Evolutionary conservation across 2,888 invertebrate genomes (phyloP).

Genomic region (Lordiphosa fenestrarum): DNA sequence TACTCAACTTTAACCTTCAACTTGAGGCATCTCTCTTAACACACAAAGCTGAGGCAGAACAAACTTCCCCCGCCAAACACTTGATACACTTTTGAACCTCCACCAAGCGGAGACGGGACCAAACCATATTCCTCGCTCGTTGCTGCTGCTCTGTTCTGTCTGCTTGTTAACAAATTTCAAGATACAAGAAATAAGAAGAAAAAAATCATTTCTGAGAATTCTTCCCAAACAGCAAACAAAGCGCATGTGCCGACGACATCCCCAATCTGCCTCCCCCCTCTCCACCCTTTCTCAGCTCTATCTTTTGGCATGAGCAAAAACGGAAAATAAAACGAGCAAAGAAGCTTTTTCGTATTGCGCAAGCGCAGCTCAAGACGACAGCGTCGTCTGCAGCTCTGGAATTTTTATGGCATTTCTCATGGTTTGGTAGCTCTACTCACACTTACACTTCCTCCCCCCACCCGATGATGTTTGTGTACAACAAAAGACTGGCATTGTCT

Average conservation of each 20-base stretch:
- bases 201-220: slow-evolving; percentile 68
- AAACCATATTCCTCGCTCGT: slow-evolving; percentile 28
- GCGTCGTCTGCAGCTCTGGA: slow-evolving; percentile 34
- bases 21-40: slow-evolving; percentile 45
- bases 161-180: slow-evolving; percentile 68
- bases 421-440: slow-evolving; percentile 26
- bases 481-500: slow-evolving; percentile 70
- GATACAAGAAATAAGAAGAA: slow-evolving; percentile 33
- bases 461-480: slow-evolving; percentile 24
- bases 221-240: slow-evolving; percentile 36
- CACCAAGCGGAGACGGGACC: slow-evolving; percentile 4
- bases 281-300: slow-evolving; percentile 2
- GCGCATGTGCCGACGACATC: slow-evolving; percentile 36
- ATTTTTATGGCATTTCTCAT: slow-evolving; percentile 69
- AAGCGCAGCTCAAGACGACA: slow-evolving; percentile 46
- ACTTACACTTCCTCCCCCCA: slow-evolving; percentile 30
- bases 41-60: slow-evolving; percentile 21
- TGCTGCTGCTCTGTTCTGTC: slow-evolving; percentile 22
- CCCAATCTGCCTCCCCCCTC: background rate
- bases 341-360: slow-evolving; percentile 59
- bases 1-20: slow-evolving; percentile 68
- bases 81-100: slow-evolving; percentile 59
- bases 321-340: slow-evolving; percentile 39
- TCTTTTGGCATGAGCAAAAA: slow-evolving; percentile 60
- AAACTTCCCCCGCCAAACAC: slow-evolving; percentile 47